Base-by-base conservation (phyloP, 2,797 vertebrate species). In the Malurus splendens region DNA sequence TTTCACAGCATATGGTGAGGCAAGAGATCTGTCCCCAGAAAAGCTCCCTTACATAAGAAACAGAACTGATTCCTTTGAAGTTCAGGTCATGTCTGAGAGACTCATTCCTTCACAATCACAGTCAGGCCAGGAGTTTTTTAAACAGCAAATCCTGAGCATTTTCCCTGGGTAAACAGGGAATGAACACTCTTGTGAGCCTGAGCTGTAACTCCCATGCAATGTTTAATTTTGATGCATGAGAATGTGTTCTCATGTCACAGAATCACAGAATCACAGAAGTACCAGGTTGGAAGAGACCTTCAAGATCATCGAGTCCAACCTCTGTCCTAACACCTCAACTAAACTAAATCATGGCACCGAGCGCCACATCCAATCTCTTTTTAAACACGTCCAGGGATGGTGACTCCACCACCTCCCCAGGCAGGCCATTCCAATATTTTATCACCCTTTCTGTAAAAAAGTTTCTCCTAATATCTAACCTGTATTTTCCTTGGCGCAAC, bases 101-200 rank as follows among this genome's bases (percentile, higher is more conserved):
- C 9, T 36, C 3, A 0, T 41, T 44, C 19, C 50, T 60, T n/a
- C 36, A 50, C 64, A 19, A 9, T 3, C 54, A 14, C 3, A 3
- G 4, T 38, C 55, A 33, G 38, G 51, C 3, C 57, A 66, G 42
- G 5, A 42, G 12, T 3, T 66, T 66, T 33, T 55, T 28, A 27
- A 28, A 14, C 23, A 57, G 18, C 33, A 62, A 55, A 51, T 18
- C 24, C 8, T 14, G 42, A 64, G 28, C n/a, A 7, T 47, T 70
- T 41, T 13, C 19, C 38, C 12, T 8, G 14, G 11, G 41, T 11
- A 12, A 38, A 9, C 0, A 2, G 3, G 39, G 18, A 64, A 59
- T 25, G 22, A 61, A 39, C 30, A 5, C 5, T 16, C 39, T 50
- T 38, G 18, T 32, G 42, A 59, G 14, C 60, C 54, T 2, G 1